Evolutionary conservation across 2,888 invertebrate genomes (phyloP).

Genomic region (Euplexia lucipara): DNA sequence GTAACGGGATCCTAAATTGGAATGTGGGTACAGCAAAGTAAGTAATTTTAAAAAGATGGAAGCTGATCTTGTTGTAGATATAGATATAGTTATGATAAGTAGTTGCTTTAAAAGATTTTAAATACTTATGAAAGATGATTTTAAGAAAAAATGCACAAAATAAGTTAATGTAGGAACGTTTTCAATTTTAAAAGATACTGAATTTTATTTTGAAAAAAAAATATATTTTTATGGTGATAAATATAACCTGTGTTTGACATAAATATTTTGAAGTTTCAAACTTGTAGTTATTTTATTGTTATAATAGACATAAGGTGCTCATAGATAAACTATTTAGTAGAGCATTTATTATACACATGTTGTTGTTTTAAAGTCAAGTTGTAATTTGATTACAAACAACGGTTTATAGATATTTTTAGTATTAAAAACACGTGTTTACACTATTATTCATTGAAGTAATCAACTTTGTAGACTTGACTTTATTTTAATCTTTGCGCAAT

Average conservation of each 20-base stretch:
- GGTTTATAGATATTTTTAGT: slow-evolving; percentile 22
- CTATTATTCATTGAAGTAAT: slow-evolving; percentile 7
- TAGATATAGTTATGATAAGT: slow-evolving; percentile 34
- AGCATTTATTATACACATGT: slow-evolving; percentile 39
- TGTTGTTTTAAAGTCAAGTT: slow-evolving; percentile 47
- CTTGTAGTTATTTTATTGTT: slow-evolving; percentile 41
- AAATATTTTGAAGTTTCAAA: slow-evolving; percentile 28
- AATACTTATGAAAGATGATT: slow-evolving; percentile 25
- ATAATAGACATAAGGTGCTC: slow-evolving; percentile 57
- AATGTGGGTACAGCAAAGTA: slow-evolving; percentile 6
- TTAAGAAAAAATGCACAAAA: slow-evolving; percentile 61
- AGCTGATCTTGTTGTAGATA: slow-evolving; percentile 46
- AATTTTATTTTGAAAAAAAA: neutral
- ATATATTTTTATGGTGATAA: slow-evolving; percentile 4
- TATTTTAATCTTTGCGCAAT: neutral
- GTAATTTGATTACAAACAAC: slow-evolving; percentile 27
- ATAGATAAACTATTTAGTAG: slow-evolving; percentile 49
- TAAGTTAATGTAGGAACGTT: slow-evolving; percentile 20
- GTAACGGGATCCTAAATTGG: too few relatives aligned
- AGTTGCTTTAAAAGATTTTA: slow-evolving; percentile 47
- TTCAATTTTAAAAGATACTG: slow-evolving; percentile 6
- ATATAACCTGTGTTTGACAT: neutral
- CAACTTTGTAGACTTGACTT: neutral
- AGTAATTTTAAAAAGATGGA: slow-evolving; percentile 8
- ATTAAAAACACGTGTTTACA: slow-evolving; percentile 17